Base-by-base conservation (phyloP, 1,140 invertebrate species). In the Bombus polaris region DNA sequence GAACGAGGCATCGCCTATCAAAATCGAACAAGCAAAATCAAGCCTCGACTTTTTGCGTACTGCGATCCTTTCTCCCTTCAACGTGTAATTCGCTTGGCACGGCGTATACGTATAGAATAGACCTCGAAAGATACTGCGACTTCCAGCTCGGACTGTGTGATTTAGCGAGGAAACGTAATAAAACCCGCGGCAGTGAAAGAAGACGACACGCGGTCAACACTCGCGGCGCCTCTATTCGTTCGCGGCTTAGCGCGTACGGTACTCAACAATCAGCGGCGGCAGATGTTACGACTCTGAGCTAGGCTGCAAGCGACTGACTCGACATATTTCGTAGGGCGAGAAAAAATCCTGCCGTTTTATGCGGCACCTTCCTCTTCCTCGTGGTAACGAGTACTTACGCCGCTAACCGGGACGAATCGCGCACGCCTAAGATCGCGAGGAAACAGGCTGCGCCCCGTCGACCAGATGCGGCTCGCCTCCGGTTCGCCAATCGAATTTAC, bases 221-320 rank as follows among this genome's bases (percentile, higher is more conserved):
- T 59, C 81, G 28, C n/a, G 44, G 81, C 73, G 44, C 35, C 42
- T 68, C 74, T 65, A 59, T 75, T 44, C 53, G 74, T 77, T 70
- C 82, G 82, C 74, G 59, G 72, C 70, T 81, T 71, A 77, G 66
- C 62, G 76, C 82, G 79, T 80, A 72, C 83, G 85, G 86, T 88
- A 88, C 88, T 86, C 84, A 57, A 87, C 87, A 77, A 83, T 83
- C 81, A 83, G 65, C 86, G 79, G 81, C 88, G 86, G 88, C 92
- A 93, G 92, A 93, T 93, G 92, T 92, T 93, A 88, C 91, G 87
- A 85, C 90, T 89, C 76, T 81, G 75, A 86, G 83, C 82, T 75
- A 88, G 85, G 71, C 88, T 87, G 70, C 72, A 78, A 88, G 80
- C 85, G 87, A 91, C 92, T 93, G 93, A 93, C 93, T 93, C 92